Percentiles rank a stretch among this genome's conserved stretches.
phyloP scores from a whole-genome alignment of 2,797 vertebrate species.

The Urosaurus nigricauda region DNA sequence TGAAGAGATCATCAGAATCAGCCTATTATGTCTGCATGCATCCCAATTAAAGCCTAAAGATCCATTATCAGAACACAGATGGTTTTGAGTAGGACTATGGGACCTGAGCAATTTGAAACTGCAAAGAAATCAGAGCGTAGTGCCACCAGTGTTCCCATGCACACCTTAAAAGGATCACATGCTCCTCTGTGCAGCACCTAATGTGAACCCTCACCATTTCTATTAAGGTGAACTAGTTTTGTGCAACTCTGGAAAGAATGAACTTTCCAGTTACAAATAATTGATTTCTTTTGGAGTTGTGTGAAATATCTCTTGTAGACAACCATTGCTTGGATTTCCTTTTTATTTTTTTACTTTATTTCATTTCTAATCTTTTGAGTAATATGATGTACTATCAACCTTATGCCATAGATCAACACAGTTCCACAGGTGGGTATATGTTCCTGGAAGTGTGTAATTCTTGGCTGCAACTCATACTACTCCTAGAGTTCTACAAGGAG shows the following conservation, averaged over 20 bases:
- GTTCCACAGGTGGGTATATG: not conserved
- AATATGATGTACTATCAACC: not conserved
- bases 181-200: rapidly evolving
- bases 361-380: too few species aligned
- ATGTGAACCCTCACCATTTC: not conserved
- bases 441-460: not conserved
- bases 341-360: not conserved
- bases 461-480: not conserved
- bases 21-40: too few species aligned
- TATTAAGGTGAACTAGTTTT: not conserved
- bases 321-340: not conserved
- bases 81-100: not conserved
- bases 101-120: not conserved
- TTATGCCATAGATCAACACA: not conserved
- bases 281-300: not conserved
- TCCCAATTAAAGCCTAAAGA: not conserved
- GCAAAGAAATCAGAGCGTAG: not conserved
- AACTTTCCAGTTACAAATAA: not conserved
- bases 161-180: not conserved
- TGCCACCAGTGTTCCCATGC: not conserved
- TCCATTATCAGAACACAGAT: not conserved
- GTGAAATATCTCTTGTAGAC: not conserved
- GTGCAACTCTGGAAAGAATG: not conserved
- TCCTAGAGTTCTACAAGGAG: not conserved
- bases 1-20: too few species aligned